These are phyloP conservation scores for Leucophenga maculata DNA, from an alignment of 2,888 invertebrate species.

Conservation along the genomic window DNA sequence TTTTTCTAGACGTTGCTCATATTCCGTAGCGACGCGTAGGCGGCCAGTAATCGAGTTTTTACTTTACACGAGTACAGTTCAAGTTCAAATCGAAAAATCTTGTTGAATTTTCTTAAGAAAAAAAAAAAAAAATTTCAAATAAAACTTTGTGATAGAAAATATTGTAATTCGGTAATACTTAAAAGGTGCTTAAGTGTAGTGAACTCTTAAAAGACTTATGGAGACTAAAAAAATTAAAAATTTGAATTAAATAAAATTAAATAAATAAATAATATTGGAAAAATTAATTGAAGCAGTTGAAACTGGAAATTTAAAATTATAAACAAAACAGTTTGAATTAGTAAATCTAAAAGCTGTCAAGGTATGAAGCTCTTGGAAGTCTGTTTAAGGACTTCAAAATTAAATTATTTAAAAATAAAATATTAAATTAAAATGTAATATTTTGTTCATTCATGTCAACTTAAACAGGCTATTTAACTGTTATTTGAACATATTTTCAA, in stretches of 20 bases:
- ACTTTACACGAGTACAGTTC: not conserved
- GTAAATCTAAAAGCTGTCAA: not conserved
- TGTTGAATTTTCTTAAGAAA: slow-evolving; percentile 9
- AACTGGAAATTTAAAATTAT: not conserved
- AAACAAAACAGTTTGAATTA: not conserved
- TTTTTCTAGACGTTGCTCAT: not conserved
- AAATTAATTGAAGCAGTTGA: not conserved
- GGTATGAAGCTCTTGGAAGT: not conserved
- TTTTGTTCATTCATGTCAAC: too few species aligned
- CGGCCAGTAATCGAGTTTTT: slow-evolving; percentile 44
- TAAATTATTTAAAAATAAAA: too few species aligned
- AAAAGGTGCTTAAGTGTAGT: too few species aligned
- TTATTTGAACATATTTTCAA: too few species aligned
- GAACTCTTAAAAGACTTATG: too few species aligned
- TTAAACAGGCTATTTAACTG: too few species aligned
- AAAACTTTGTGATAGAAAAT: not conserved
- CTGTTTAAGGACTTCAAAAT: not conserved
- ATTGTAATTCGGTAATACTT: not conserved
- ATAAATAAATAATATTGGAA: too few species aligned
- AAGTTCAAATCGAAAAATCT: not conserved
- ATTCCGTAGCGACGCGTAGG: slow-evolving; percentile 47
- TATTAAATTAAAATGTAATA: too few species aligned
- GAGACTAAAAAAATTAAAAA: too few species aligned
- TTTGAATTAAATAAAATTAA: too few species aligned
- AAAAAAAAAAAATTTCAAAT: slow-evolving; percentile 18